A percentile compares a stretch with the other conserved stretches of the same genome.
Conservation (phyloP, 2,797 vertebrate genomes). For the Lutjanus campechanus region DNA sequence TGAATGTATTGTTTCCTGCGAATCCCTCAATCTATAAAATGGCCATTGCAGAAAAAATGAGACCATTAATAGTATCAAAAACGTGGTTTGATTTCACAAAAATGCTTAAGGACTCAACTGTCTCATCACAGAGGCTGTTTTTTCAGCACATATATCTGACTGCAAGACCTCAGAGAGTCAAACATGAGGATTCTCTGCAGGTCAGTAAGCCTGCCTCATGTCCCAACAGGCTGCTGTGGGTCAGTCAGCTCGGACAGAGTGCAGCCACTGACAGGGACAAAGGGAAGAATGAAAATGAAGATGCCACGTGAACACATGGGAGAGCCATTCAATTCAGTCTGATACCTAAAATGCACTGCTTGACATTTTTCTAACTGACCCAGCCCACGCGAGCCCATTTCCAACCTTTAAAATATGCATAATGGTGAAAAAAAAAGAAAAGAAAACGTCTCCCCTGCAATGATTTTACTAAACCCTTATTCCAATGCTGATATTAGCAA, state of each 20-base stretch:
- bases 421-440: neutral
- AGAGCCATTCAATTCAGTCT: slow-evolving; percentile 18
- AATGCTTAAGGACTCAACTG: neutral
- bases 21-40: neutral
- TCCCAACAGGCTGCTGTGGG: slow-evolving; percentile 33
- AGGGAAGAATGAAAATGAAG: slow-evolving; percentile 38
- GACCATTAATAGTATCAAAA: neutral
- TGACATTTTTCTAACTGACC: slow-evolving; percentile 48
- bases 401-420: slow-evolving; percentile 49
- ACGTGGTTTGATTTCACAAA: neutral
- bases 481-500: slow-evolving; percentile 29
- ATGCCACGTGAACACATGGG: slow-evolving; percentile 30
- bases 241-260: slow-evolving; percentile 28
- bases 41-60: neutral
- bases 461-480: slow-evolving; percentile 33
- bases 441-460: slow-evolving; percentile 1
- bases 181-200: slow-evolving; percentile 19
- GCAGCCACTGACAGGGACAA: slow-evolving; percentile 19
- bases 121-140: neutral
- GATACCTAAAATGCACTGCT: slow-evolving; percentile 24
- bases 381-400: slow-evolving; percentile 27
- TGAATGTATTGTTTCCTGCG: slow-evolving; percentile 9
- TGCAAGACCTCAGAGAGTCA: neutral
- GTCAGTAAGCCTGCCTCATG: slow-evolving; percentile 10
- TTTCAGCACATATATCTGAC: neutral